Conservation (phyloP, 1,140 invertebrate species). For the Pseudachorutes palmiensis region DNA sequence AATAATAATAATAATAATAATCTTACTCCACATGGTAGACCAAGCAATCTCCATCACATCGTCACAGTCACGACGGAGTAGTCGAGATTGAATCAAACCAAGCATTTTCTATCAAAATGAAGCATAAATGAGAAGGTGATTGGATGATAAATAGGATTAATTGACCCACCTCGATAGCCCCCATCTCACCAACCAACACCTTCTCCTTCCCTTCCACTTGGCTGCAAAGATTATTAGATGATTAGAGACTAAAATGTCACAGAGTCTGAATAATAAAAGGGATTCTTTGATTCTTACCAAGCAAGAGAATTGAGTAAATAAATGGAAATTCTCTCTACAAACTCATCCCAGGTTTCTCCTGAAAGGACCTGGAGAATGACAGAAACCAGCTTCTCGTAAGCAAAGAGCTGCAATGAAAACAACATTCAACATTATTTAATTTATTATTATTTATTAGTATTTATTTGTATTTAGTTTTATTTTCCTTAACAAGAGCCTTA, state of each 20-base stretch:
- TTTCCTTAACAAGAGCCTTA: too few relatives aligned
- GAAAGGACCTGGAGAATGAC: slow-evolving; percentile 71
- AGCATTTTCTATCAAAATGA: slow-evolving; percentile 73
- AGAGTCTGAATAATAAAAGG: background rate
- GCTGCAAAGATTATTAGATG: slow-evolving; percentile 14
- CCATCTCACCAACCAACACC: slow-evolving; percentile 75
- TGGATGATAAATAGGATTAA: background rate
- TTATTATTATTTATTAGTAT: too few relatives aligned
- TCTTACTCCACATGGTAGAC: slow-evolving; percentile 86
- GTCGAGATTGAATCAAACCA: slow-evolving; percentile 65
- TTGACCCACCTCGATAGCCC: slow-evolving; percentile 65
- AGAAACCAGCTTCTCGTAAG: slow-evolving; percentile 77
- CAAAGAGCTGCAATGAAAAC: slow-evolving; percentile 62
- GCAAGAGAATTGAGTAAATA: slow-evolving; percentile 90
- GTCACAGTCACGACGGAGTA: slow-evolving; percentile 68
- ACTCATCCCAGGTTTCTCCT: slow-evolving; percentile 65
- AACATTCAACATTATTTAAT: slow-evolving; percentile 10
- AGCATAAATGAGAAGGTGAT: slow-evolving; percentile 33
- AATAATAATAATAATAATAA: too few relatives aligned
- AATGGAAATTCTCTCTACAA: slow-evolving; percentile 88
- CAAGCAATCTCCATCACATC: slow-evolving; percentile 94
- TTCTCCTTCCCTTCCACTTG: slow-evolving; percentile 91
- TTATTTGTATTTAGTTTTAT: too few relatives aligned
- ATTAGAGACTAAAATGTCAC: background rate
- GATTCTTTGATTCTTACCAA: slow-evolving; percentile 49